Evolutionary conservation across 1,140 invertebrate genomes (phyloP).

Genomic region (Spodoptera frugiperda): DNA sequence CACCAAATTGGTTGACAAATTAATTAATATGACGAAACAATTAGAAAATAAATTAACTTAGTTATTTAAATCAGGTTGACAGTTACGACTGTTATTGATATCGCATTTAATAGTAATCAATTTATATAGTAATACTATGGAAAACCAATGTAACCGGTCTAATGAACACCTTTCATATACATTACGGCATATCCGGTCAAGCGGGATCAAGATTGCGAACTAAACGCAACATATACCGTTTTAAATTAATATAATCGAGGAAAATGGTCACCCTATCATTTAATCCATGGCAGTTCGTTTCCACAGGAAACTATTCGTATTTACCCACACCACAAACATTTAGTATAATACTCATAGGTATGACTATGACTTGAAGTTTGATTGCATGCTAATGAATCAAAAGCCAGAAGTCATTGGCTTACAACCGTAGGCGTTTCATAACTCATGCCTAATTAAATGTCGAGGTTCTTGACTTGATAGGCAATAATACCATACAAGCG

Average conservation of each 20-base stretch:
- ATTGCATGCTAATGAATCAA: slow-evolving; percentile 65
- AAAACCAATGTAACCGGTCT: slow-evolving; percentile 11
- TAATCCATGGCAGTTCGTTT: slow-evolving; percentile 1
- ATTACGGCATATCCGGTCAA: slow-evolving; percentile 68
- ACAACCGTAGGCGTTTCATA: slow-evolving; percentile 72
- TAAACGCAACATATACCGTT: slow-evolving; percentile 59
- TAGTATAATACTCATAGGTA: slow-evolving; percentile 45
- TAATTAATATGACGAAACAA: slow-evolving; percentile 3
- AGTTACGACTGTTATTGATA: slow-evolving; percentile 3
- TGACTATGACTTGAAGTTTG: slow-evolving; percentile 48
- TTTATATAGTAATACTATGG: slow-evolving; percentile 51
- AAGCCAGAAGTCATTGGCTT: slow-evolving; percentile 71
- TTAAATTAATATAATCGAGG: slow-evolving; percentile 22
- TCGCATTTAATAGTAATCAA: slow-evolving; percentile 52
- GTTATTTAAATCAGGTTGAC: not conserved
- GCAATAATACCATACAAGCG: slow-evolving; percentile 52
- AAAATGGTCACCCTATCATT: slow-evolving; percentile 9
- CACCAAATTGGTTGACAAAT: not conserved
- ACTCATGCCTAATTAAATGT: slow-evolving; percentile 80
- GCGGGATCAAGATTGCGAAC: slow-evolving; percentile 55
- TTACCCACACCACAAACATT: slow-evolving; percentile 42
- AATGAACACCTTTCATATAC: slow-evolving; percentile 55
- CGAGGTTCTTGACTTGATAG: slow-evolving; percentile 73
- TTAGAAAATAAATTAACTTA: not conserved
- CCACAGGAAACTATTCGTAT: slow-evolving; percentile 24